Percentiles rank a stretch among this genome's conserved stretches.
Evolutionary conservation across 2,888 invertebrate species (phyloP).

Genomic region (Endotricha flammealis): DNA sequence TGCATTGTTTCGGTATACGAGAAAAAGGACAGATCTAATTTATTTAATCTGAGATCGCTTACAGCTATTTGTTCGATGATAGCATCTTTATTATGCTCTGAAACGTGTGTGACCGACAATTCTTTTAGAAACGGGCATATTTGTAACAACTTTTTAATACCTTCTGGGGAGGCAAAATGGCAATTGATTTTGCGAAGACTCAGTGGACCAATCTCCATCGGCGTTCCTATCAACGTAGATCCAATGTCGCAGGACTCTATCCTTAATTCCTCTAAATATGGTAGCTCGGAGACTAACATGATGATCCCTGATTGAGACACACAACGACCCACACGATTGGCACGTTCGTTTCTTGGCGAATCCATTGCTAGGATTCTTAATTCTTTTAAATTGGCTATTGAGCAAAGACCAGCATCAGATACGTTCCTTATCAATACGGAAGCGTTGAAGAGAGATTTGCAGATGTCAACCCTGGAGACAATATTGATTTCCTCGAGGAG

Average conservation of each 20-base stretch:
- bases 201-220: slow-evolving; percentile 53
- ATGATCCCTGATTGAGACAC: slow-evolving; percentile 68
- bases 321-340: slow-evolving; percentile 60
- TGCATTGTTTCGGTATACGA: slow-evolving; percentile 60
- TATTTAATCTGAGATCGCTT: slow-evolving; percentile 53
- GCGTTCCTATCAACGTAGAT: slow-evolving; percentile 59
- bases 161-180: slow-evolving; percentile 65
- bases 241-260: slow-evolving; percentile 74
- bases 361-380: slow-evolving; percentile 65
- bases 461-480: slow-evolving; percentile 67
- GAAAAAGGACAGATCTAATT: slow-evolving; percentile 67
- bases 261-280: slow-evolving; percentile 60
- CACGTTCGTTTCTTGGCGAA: slow-evolving; percentile 64
- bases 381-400: slow-evolving; percentile 55
- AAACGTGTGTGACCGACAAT: slow-evolving; percentile 64
- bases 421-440: slow-evolving; percentile 68
- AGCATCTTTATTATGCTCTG: slow-evolving; percentile 61
- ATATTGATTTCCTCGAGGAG: slow-evolving; percentile 68
- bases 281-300: slow-evolving; percentile 55
- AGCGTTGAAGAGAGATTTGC: slow-evolving; percentile 68
- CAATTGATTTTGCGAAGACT: slow-evolving; percentile 65
- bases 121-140: slow-evolving; percentile 65
- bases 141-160: slow-evolving; percentile 58
- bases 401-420: slow-evolving; percentile 60
- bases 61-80: slow-evolving; percentile 58